phyloP scores from a whole-genome alignment of 2,888 invertebrate genomes.

The Drosophila aldrichi region DNA sequence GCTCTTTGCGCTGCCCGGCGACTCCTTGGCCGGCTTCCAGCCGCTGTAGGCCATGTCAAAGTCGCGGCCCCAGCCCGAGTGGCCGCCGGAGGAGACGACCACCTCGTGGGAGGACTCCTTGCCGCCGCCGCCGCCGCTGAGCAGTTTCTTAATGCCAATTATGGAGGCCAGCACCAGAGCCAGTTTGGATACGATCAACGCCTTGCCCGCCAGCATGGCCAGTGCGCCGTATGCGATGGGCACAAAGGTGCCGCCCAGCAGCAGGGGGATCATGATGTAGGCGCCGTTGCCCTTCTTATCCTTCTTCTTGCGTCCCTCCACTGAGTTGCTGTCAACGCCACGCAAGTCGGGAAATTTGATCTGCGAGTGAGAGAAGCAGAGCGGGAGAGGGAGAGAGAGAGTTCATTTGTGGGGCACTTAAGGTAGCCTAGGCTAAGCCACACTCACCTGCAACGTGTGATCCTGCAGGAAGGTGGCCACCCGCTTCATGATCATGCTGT shows the following conservation, averaged over 20 bases:
- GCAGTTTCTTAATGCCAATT: slow-evolving; percentile 93
- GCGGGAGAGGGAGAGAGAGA: too few relatives aligned
- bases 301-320: slow-evolving; percentile 88
- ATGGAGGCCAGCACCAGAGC: slow-evolving; percentile 93
- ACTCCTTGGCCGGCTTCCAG: slow-evolving; percentile 84
- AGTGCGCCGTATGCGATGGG: slow-evolving; percentile 93
- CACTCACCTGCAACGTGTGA: slow-evolving; percentile 91
- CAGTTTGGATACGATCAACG: slow-evolving; percentile 93
- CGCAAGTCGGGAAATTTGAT: slow-evolving; percentile 87
- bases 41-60: slow-evolving; percentile 88
- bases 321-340: slow-evolving; percentile 80
- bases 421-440: neutral
- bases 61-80: slow-evolving; percentile 91
- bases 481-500: slow-evolving; percentile 91
- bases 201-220: slow-evolving; percentile 93
- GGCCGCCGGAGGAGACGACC: slow-evolving; percentile 89
- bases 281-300: slow-evolving; percentile 88
- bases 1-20: slow-evolving; percentile 67
- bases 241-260: slow-evolving; percentile 92
- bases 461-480: slow-evolving; percentile 91
- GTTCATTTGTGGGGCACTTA: neutral
- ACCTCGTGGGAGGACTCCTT: slow-evolving; percentile 89
- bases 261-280: slow-evolving; percentile 91
- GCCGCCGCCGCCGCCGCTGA: slow-evolving; percentile 88
- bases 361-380: neutral